Base-by-base conservation (phyloP, 1,140 invertebrate genomes). In the Sinella curviseta region DNA sequence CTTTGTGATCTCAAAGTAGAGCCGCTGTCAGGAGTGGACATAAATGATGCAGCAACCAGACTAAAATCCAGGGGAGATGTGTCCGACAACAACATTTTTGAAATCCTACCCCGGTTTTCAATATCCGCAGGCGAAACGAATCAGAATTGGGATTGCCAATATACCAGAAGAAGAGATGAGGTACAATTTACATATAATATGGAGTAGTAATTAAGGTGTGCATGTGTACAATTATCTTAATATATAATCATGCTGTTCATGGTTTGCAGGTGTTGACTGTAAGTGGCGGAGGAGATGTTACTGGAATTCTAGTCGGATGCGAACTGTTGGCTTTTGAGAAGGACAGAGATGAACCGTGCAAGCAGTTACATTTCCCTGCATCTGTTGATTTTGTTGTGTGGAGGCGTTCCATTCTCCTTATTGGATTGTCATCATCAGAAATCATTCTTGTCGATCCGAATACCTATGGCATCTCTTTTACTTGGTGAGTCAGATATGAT, bases 371-470 rank as follows among this genome's bases (percentile, higher is more conserved):
- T 39, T 77, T 77, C 30, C 1, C 17, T 8, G 76, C 20, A 4
- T 20, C 57, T 0, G 80, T 84, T 67, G 81, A 84, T 80, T 79
- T 84, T 39, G 35, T 84, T 28, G 20, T 81, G n/a, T 84, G 83
- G 81, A 77, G 65, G 73, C 33, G 76, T 4, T 81, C 79, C 1
- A 30, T 84, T 2, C 60, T 84, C 20, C 33, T 84, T 1, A 24
- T 82, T n/a, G 83, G 81, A 0, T 74, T 82, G 30, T 57, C 75
- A 0, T 73, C 77, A 0, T 82, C 83, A 0, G 78, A 80, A 65
- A 78, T 84, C 17, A n/a, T 81, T 0, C 60, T 82, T 17, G 16
- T 82, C n/a, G 48, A 81, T 65, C 81, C 81, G 0, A 55, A 20
- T 17, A 77, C 77, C 0, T 81, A 78, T 26, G 39, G 17, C 24